Evolutionary conservation across 2,113 vertebrate genomes (phyloP).

Genomic region (Engystomops pustulosus): DNA sequence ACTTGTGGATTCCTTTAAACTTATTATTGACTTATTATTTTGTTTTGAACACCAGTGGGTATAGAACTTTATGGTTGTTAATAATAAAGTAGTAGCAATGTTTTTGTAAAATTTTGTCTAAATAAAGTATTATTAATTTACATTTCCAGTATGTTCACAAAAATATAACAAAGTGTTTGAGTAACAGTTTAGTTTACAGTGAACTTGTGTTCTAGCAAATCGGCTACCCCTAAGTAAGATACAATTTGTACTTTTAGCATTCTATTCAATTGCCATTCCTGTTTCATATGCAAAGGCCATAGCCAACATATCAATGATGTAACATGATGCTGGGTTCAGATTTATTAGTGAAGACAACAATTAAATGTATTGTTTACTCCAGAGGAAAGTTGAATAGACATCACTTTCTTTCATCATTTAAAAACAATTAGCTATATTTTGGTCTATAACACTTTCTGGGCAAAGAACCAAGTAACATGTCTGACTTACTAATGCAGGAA

Average conservation of each 20-base stretch:
- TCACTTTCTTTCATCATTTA: conserved; percentile 57
- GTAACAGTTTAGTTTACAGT: not conserved
- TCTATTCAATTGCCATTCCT: not conserved
- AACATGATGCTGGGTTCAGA: conserved; percentile 37
- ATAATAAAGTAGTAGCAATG: too few species aligned
- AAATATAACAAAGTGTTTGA: not conserved
- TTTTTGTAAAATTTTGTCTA: too few species aligned
- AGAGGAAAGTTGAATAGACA: conserved; percentile 43
- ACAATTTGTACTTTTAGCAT: not conserved
- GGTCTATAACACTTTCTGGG: conserved; percentile 56
- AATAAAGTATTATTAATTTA: too few species aligned
- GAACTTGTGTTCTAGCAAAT: not conserved
- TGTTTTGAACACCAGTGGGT: too few species aligned
- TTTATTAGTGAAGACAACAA: conserved; percentile 52
- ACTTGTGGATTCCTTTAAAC: too few species aligned
- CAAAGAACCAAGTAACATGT: conserved; percentile 52
- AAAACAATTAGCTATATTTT: conserved; percentile 55
- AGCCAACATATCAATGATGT: conserved; percentile 5
- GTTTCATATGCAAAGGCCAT: conserved; percentile 10
- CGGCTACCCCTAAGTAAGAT: not conserved
- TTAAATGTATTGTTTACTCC: conserved; percentile 51
- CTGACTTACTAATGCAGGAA: conserved; percentile 57
- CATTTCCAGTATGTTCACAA: too few species aligned
- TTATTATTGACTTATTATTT: too few species aligned
- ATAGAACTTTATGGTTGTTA: too few species aligned